phyloP scores from a whole-genome alignment of 64 coral and sea anemone genomes.

The Dendronephthya gigantea region DNA sequence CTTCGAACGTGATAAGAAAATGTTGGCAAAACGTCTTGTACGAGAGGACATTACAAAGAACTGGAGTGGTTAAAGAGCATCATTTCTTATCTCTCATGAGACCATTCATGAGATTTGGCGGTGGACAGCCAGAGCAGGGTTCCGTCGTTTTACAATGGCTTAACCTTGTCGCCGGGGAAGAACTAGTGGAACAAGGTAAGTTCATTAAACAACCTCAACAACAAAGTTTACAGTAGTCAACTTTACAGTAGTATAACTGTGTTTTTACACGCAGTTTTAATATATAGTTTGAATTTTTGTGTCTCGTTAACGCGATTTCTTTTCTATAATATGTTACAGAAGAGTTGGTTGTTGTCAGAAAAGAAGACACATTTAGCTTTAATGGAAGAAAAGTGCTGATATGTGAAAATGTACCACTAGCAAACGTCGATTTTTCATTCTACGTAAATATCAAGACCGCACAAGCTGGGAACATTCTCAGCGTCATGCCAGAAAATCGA shows the following conservation, averaged over 20 bases:
- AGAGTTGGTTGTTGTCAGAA: background rate
- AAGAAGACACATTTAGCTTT: background rate
- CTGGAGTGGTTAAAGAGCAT: background rate
- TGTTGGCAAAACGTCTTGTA: background rate
- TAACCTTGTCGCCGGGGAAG: background rate
- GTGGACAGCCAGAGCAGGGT: background rate
- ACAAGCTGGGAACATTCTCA: background rate
- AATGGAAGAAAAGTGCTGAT: background rate
- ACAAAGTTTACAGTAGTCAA: too few species aligned
- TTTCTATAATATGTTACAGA: background rate
- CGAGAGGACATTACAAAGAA: background rate
- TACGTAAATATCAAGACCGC: background rate
- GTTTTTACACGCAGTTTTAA: too few species aligned
- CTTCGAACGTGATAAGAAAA: background rate
- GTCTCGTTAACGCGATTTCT: too few species aligned
- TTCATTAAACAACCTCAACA: too few species aligned
- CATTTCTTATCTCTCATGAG: background rate
- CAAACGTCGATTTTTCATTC: background rate
- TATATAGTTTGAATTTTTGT: too few species aligned
- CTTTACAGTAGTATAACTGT: too few species aligned
- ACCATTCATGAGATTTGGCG: background rate
- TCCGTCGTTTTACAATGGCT: background rate
- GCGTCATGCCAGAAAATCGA: background rate
- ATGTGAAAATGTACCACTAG: background rate
- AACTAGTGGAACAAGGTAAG: background rate